phyloP scores from a whole-genome alignment of 1,140 invertebrate genomes.

The Drosophila truncata region DNA sequence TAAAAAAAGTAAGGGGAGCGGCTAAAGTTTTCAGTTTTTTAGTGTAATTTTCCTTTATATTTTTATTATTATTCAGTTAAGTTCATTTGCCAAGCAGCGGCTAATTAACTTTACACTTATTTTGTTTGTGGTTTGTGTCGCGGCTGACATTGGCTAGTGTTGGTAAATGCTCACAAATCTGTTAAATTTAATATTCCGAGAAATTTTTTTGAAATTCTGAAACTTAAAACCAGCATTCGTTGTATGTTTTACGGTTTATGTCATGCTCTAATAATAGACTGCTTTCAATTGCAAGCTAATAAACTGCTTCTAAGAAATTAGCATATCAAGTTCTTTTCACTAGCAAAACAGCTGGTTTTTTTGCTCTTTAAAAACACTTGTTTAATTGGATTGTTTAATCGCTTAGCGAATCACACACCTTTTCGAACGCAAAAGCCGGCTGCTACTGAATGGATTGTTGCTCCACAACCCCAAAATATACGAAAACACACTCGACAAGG shows the following conservation, averaged over 20 bases:
- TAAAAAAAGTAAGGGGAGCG: too few species aligned
- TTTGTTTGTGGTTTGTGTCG: neutral
- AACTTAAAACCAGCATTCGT: neutral
- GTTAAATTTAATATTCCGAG: neutral
- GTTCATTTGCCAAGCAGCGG: too few species aligned
- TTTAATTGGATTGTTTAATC: conserved; percentile 12
- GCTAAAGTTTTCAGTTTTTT: too few species aligned
- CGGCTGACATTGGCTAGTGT: neutral
- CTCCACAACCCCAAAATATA: conserved; percentile 22
- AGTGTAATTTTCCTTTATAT: neutral
- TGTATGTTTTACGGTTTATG: neutral
- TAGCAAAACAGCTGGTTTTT: conserved; percentile 9
- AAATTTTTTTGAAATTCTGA: neutral
- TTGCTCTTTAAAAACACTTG: conserved; percentile 26
- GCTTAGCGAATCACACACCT: conserved; percentile 45
- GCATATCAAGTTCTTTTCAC: conserved; percentile 23
- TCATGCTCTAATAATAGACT: neutral
- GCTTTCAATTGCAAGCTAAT: neutral
- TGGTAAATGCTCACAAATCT: neutral
- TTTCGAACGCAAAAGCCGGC: conserved; percentile 55
- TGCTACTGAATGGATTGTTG: conserved; percentile 44
- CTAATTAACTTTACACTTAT: too few species aligned
- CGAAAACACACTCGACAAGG: conserved; percentile 21
- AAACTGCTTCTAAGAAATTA: conserved; percentile 9
- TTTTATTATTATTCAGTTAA: too few species aligned